Evolutionary conservation across 2,888 invertebrate species (phyloP).

Genomic region (Euclidia mi): DNA sequence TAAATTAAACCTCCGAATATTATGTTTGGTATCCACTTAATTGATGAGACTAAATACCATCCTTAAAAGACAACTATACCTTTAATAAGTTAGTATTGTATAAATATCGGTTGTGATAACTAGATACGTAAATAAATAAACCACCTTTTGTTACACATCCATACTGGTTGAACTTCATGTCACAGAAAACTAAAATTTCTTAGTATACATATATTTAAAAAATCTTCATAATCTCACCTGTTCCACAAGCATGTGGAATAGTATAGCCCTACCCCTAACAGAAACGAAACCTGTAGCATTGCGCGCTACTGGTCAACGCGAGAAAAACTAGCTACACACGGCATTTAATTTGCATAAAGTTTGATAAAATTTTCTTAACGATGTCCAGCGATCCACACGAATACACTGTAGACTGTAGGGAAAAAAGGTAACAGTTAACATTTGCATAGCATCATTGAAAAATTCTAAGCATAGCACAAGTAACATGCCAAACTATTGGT

Average conservation of each 20-base stretch:
- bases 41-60: no score
- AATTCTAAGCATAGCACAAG: conserved; percentile 79
- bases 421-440: conserved; percentile 88
- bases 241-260: conserved; percentile 85
- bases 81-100: conserved; percentile 14
- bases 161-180: conserved; percentile 59
- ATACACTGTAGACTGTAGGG: conserved; percentile 90
- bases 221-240: conserved; percentile 89
- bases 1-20: no score
- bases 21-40: no score
- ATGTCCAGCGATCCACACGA: conserved; percentile 86
- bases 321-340: conserved; percentile 87
- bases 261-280: conserved; percentile 87
- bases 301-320: conserved; percentile 90
- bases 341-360: conserved; percentile 83
- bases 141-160: conserved; percentile 57
- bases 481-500: conserved; percentile 19
- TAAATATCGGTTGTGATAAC: conserved; percentile 51
- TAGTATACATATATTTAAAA: conserved; percentile 82
- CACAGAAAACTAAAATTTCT: conserved; percentile 79
- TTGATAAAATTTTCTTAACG: conserved; percentile 83
- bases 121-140: conserved; percentile 56
- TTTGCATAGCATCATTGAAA: conserved; percentile 82
- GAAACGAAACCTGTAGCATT: conserved; percentile 90
- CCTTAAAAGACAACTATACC: no score